Evolutionary conservation across 2,888 invertebrate species (phyloP), one percentile per base, ranked within the genome.

Genomic region (Neoaliturus tenellus): DNA sequence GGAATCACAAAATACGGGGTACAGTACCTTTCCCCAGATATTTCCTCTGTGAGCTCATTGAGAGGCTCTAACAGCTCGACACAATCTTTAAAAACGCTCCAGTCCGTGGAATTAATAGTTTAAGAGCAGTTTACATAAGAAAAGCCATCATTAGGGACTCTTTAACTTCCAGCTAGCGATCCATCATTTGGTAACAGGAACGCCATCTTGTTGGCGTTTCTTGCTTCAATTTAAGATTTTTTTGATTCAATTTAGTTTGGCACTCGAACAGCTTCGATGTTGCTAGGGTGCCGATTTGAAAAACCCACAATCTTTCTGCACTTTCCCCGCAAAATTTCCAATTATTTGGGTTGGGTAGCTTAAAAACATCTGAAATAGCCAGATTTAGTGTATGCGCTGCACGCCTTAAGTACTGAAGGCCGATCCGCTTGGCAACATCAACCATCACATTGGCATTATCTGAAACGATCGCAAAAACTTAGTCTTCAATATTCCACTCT

Each of bases 71-170:
- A 17, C 6, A 75, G 17, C 1, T 2, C 2, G 20, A 75, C 23
- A 1, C 17, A 4, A 14, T 75, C 75, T 44, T 17, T 14, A 10
- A 75, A 20, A 25, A 75, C 20, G 3, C 41, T 41, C 75, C 75
- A 75, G 1, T 75, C 75, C 1, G 12, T 1, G 2, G 41, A 20
- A 3, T 17, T 75, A 3, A 75, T 2, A 14, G 20, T n/a, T 20
- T 75, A n/a, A 31, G 28, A 33, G 20, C 75, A 75, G n/a, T 17
- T 75, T 3, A 75, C 75, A 28, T 75, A 75, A 1, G 75, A 75
- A 1, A 41, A 2, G 41, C 35, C 75, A 75, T 75, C 1, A 75
- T 75, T 5, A 75, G 48, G 5, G 2, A 39, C 1, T 75, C 75
- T 20, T 75, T 75, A 4, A 75, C 75, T n/a, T 75, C 5, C 6